phyloP scores from a whole-genome alignment of 2,888 invertebrate genomes.

The Andrena praecox region DNA sequence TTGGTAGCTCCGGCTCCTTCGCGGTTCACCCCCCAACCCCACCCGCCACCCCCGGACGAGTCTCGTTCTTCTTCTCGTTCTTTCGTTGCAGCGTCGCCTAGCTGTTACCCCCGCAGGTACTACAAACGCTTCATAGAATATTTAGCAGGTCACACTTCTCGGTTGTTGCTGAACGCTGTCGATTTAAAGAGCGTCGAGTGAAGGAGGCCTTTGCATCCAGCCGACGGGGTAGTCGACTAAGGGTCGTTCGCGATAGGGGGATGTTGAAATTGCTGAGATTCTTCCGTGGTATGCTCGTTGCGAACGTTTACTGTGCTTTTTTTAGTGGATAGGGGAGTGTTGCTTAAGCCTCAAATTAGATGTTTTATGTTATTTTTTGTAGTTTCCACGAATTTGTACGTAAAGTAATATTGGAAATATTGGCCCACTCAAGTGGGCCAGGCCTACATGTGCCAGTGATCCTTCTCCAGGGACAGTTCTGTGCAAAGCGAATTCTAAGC shows the following conservation, averaged over 20 bases:
- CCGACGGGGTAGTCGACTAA: slow-evolving; percentile 15
- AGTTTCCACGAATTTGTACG: too few relatives aligned
- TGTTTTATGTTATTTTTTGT: too few relatives aligned
- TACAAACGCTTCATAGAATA: slow-evolving; percentile 78
- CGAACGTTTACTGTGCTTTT: too few relatives aligned
- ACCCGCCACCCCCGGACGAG: neutral
- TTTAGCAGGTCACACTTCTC: slow-evolving; percentile 79
- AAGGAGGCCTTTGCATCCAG: slow-evolving; percentile 10
- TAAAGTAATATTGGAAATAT: too few relatives aligned
- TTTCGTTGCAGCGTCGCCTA: slow-evolving; percentile 39
- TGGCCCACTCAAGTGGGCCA: too few relatives aligned
- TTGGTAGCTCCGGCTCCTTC: slow-evolving; percentile 45
- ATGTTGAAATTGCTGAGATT: too few relatives aligned
- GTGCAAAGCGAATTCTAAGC: too few relatives aligned
- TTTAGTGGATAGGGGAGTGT: too few relatives aligned
- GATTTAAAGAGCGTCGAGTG: slow-evolving; percentile 67
- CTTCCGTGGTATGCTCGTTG: too few relatives aligned
- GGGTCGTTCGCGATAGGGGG: neutral
- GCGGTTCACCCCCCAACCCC: slow-evolving; percentile 33
- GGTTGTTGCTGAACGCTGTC: slow-evolving; percentile 59
- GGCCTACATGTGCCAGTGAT: too few relatives aligned
- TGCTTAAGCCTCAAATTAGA: too few relatives aligned
- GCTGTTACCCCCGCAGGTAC: slow-evolving; percentile 58
- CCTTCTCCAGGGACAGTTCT: too few relatives aligned
- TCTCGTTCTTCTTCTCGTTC: slow-evolving; percentile 25